Evolutionary conservation across 2,888 invertebrate species (phyloP), one percentile per base, ranked within the genome.

Genomic region (Agonopterix arenella): DNA sequence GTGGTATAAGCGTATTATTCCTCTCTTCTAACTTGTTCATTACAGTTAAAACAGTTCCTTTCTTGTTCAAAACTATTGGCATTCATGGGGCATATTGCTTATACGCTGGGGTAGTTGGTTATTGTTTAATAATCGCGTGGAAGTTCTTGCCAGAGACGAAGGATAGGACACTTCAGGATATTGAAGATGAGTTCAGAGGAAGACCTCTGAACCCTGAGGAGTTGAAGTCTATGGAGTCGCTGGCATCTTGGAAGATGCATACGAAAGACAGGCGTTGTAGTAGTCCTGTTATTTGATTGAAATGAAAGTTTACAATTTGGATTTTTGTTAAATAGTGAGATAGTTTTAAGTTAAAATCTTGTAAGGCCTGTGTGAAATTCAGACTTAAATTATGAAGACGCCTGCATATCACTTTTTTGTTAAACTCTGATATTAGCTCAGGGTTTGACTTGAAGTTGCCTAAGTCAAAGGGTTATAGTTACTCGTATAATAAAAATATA

Each of bases 151-250:
- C 84, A 0, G 84, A 84, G 56, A 84, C 84, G 0, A 84, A 84
- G 13, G 83, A 83, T 46, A 73, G 82, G 28, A 84, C 84, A 0
- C 56, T 84, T 10, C 82, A 80, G 53, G 82, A 84, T 53, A 84
- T 84, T 36, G 84, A 84, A 51, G 79, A 83, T 16, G 83, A 81
- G 59, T 84, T 84, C 42, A 69, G 80, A 52, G 84, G 83, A 1
- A 58, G 65, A 43, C 68, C 70, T 2, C 44, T 73, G 16, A 65
- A 70, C 9, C 60, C 66, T 13, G 70, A 71, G 18, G 73, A 74
- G 52, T 44, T 75, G 48, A 71, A 68, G 48, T 71, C 74, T 0
- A 63, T 66, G 0, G 63, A 65, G 47, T 73, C 74, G 0, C 52
- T 74, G 47, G 67, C 68, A 3, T 70, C 73, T 1, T 48, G 64